A percentile compares a stretch with the other conserved stretches of the same genome.
These are phyloP conservation scores for Actinemys pallida DNA, from an alignment of 2,113 vertebrate species.

Conservation along the genomic window DNA sequence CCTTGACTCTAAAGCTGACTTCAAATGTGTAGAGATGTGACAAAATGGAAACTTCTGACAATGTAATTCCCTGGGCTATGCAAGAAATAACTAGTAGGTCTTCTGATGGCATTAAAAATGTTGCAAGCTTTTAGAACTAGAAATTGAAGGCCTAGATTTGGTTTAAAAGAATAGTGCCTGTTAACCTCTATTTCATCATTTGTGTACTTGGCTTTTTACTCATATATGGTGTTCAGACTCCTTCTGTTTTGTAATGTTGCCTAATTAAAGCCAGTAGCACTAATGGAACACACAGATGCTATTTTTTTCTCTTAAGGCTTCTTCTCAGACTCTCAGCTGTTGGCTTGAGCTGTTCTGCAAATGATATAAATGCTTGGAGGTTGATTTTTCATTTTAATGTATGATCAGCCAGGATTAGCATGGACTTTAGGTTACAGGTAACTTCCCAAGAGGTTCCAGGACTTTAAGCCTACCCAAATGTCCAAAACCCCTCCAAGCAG, in stretches of 20 bases:
- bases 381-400: neutral
- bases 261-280: neutral
- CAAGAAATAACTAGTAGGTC: fast-evolving
- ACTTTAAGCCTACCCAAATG: neutral
- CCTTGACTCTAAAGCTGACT: neutral
- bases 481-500: neutral
- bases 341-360: neutral
- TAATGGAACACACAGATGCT: neutral
- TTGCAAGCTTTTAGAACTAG: neutral
- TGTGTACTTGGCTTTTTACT: neutral
- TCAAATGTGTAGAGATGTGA: fast-evolving
- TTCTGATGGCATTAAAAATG: neutral
- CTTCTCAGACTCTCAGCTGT: neutral
- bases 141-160: neutral
- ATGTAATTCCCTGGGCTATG: neutral
- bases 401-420: neutral
- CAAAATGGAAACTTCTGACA: neutral
- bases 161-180: neutral
- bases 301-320: neutral
- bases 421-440: neutral
- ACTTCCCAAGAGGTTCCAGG: neutral
- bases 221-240: neutral
- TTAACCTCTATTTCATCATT: neutral
- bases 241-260: neutral
- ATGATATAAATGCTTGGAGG: neutral